phyloP scores from a whole-genome alignment of 2,888 invertebrate genomes.

The Pheosia tremula region DNA sequence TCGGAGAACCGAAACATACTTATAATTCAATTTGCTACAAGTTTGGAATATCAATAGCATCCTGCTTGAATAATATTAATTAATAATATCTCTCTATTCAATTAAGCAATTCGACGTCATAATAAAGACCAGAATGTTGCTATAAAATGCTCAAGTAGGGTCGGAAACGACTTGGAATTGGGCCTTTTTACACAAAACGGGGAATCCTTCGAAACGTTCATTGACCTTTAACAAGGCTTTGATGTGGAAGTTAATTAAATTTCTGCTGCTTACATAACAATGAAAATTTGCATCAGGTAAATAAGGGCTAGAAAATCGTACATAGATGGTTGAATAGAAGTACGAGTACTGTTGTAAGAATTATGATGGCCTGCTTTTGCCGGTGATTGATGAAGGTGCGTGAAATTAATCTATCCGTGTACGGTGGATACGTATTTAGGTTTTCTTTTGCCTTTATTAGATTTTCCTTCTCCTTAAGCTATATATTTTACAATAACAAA shows the following conservation, averaged over 20 bases:
- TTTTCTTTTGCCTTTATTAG: slow-evolving; percentile 8
- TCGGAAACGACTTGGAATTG: slow-evolving; percentile 61
- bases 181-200: slow-evolving; percentile 67
- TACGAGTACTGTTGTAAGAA: slow-evolving; percentile 27
- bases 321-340: slow-evolving; percentile 21
- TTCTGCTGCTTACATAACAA: slow-evolving; percentile 73
- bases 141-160: slow-evolving; percentile 59
- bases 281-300: slow-evolving; percentile 65
- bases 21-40: slow-evolving; percentile 39
- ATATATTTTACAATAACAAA: background rate
- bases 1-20: slow-evolving; percentile 7
- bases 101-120: slow-evolving; percentile 64
- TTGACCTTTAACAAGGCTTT: slow-evolving; percentile 70
- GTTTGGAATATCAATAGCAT: slow-evolving; percentile 37
- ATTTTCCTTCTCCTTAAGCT: background rate
- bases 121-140: slow-evolving; percentile 59
- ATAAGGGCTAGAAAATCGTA: slow-evolving; percentile 45
- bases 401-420: slow-evolving; percentile 32
- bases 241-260: slow-evolving; percentile 77
- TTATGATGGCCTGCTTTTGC: slow-evolving; percentile 35
- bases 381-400: slow-evolving; percentile 41
- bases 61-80: slow-evolving; percentile 44
- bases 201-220: slow-evolving; percentile 60
- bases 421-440: slow-evolving; percentile 27
- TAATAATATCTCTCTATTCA: slow-evolving; percentile 45